A percentile compares a stretch with the other conserved stretches of the same genome.
Evolutionary conservation across 2,113 vertebrate species (phyloP).

Genomic region (cat (Felis catus)): F.catus_Fca126_mat1.0 CM031423.1:61561001-61561500

Average conservation of each 20-base stretch:
- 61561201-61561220: background rate
- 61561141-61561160: background rate
- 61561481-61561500: background rate
- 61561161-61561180: background rate
- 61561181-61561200: background rate
- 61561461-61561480: background rate
- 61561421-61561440: background rate
- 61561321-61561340: background rate
- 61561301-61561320: background rate
- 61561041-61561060: background rate
- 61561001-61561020: background rate
- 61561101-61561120: background rate
- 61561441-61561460: background rate
- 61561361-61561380: background rate
- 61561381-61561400: background rate
- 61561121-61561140: background rate
- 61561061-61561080: background rate
- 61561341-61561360: background rate
- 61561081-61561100: background rate
- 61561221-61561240: background rate
- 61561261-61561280: background rate
- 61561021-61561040: background rate
- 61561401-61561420: background rate
- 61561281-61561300: background rate
- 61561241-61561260: background rate